Evolutionary conservation across 2,888 invertebrate species (phyloP).

Genomic region (Drosophila anomelani): DNA sequence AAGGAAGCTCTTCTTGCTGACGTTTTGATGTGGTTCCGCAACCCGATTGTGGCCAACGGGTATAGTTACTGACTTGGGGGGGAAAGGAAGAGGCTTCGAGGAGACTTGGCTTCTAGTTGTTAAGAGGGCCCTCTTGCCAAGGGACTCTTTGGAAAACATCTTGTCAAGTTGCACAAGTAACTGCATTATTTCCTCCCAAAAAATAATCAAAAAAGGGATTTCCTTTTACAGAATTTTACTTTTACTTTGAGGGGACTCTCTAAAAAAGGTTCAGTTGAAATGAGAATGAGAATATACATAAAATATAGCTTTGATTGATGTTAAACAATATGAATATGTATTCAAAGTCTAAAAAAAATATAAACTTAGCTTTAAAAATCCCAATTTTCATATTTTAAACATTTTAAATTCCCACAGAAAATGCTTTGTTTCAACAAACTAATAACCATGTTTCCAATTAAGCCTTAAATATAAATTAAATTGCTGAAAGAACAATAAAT

Average conservation of each 20-base stretch:
- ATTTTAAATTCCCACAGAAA: background rate
- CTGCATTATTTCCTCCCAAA: background rate
- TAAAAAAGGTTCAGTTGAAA: background rate
- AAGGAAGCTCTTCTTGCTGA: slow-evolving; percentile 12
- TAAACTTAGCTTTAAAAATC: background rate
- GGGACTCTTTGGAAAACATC: background rate
- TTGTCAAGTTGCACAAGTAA: slow-evolving; percentile 22
- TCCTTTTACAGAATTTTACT: background rate
- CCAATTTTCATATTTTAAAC: background rate
- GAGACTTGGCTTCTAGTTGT: slow-evolving; percentile 15
- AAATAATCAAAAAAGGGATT: background rate
- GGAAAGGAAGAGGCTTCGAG: background rate
- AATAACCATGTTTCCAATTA: background rate
- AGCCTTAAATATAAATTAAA: background rate
- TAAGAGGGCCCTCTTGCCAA: slow-evolving; percentile 7
- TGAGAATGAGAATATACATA: no score
- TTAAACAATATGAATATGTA: no score
- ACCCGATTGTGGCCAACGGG: slow-evolving; percentile 59
- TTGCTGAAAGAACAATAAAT: background rate
- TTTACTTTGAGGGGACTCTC: background rate
- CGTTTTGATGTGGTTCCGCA: slow-evolving; percentile 72
- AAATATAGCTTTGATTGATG: background rate
- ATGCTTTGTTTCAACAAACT: background rate
- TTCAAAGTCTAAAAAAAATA: background rate
- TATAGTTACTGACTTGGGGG: slow-evolving; percentile 54